phyloP scores from a whole-genome alignment of 1,140 invertebrate species.

The Trachelipus rathkii region DNA sequence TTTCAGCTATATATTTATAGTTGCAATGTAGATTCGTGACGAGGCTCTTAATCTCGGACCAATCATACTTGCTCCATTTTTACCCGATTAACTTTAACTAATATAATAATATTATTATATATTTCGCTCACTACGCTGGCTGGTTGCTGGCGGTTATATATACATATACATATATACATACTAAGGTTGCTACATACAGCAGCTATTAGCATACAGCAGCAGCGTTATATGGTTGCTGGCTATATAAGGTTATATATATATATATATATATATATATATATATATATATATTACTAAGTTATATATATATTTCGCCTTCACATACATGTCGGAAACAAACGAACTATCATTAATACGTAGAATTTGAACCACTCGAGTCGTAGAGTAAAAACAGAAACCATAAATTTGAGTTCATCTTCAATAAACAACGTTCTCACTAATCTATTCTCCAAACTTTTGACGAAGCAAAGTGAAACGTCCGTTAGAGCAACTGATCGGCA shows the following conservation, averaged over 20 bases:
- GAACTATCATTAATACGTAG: not conserved
- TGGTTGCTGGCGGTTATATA: too few species aligned
- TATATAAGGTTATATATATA: not conserved
- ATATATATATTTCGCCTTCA: slow-evolving; percentile 6
- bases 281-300: slow-evolving; percentile 15
- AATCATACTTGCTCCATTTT: not conserved
- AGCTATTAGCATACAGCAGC: too few species aligned
- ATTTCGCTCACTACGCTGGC: not conserved
- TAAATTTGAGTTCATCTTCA: not conserved
- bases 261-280: slow-evolving; percentile 2
- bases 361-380: not conserved
- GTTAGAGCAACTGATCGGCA: not conserved
- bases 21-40: not conserved
- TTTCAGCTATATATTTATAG: not conserved
- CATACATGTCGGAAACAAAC: slow-evolving; percentile 1
- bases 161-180: too few species aligned
- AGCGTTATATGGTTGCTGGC: too few species aligned
- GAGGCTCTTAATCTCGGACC: not conserved
- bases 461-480: not conserved
- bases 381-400: not conserved
- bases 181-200: too few species aligned
- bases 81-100: not conserved
- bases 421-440: not conserved
- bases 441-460: not conserved
- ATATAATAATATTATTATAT: not conserved